Evolutionary conservation across 2,888 invertebrate species (phyloP).

Genomic region (Syrista parreyssii): DNA sequence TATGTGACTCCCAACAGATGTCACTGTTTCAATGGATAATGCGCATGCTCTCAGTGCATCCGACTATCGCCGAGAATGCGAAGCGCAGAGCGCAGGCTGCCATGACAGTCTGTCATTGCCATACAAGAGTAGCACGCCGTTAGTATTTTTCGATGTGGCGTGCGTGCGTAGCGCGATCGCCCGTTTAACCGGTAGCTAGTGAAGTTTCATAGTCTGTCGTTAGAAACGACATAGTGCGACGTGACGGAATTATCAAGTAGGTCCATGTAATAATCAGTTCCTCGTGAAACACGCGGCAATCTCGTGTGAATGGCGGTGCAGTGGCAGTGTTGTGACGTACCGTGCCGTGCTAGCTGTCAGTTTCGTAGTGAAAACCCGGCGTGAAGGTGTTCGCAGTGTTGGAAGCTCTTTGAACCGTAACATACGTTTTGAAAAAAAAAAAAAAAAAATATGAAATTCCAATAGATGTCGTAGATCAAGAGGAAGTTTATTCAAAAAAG

Average conservation of each 20-base stretch:
- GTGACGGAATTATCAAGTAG: neutral
- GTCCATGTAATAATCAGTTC: neutral
- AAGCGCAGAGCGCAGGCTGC: constrained; percentile 31
- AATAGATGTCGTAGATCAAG: neutral
- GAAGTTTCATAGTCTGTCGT: neutral
- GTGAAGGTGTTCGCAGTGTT: neutral
- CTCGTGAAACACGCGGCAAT: constrained; percentile 5
- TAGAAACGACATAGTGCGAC: neutral
- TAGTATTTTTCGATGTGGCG: constrained; percentile 8
- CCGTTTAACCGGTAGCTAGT: constrained; percentile 18
- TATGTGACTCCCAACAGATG: neutral
- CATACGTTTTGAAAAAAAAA: neutral
- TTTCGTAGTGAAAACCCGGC: constrained; percentile 23
- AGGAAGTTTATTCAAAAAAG: neutral
- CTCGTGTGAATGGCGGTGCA: constrained; percentile 46
- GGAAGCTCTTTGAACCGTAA: neutral
- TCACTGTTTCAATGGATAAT: neutral
- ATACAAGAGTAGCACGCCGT: constrained; percentile 15
- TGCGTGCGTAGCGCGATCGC: constrained; percentile 32
- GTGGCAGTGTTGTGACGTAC: constrained; percentile 50
- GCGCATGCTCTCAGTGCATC: neutral
- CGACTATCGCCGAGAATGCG: neutral
- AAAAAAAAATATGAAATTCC: neutral
- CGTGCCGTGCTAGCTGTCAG: constrained; percentile 47
- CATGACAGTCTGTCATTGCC: constrained; percentile 45